Evolutionary conservation across 2,888 invertebrate species (phyloP).

Genomic region (Abrostola tripartita): DNA sequence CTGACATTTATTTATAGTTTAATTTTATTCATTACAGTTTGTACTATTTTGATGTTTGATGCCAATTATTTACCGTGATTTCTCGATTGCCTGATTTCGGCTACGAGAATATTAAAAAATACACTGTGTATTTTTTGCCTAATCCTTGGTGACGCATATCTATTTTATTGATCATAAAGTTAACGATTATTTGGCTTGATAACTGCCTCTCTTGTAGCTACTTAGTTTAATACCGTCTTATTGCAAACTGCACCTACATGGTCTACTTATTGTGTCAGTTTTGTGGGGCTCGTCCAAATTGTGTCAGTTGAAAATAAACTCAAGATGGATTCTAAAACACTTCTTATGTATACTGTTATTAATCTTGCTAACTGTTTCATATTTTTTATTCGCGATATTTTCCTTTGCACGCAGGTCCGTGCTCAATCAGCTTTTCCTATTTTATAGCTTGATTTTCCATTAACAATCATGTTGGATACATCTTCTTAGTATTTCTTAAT

Average conservation of each 20-base stretch:
- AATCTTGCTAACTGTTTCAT: not conserved
- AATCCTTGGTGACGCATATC: too few relatives aligned
- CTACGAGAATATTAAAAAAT: not conserved
- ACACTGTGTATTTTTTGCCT: not conserved
- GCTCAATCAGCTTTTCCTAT: too few relatives aligned
- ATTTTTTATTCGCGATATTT: too few relatives aligned
- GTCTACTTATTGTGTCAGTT: not conserved
- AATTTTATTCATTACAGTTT: slow-evolving; percentile 22
- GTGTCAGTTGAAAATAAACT: slow-evolving; percentile 1
- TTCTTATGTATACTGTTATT: slow-evolving; percentile 3
- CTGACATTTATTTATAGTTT: slow-evolving; percentile 32
- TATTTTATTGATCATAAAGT: too few relatives aligned
- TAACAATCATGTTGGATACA: slow-evolving; percentile 9
- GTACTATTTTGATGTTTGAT: slow-evolving; percentile 7
- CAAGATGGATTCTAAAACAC: slow-evolving; percentile 1
- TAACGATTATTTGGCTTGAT: too few relatives aligned
- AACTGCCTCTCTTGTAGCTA: too few relatives aligned
- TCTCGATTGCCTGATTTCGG: not conserved
- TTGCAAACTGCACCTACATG: too few relatives aligned
- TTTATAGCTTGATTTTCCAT: slow-evolving; percentile 11
- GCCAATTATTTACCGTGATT: not conserved
- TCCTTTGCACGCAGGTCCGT: too few relatives aligned
- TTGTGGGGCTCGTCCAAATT: too few relatives aligned
- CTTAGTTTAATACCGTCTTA: too few relatives aligned
- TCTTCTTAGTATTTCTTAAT: slow-evolving; percentile 19